Percentiles rank a stretch among this genome's conserved stretches.
Evolutionary conservation across 2,113 vertebrate species (phyloP).

Genomic region (Panthera uncia): DNA sequence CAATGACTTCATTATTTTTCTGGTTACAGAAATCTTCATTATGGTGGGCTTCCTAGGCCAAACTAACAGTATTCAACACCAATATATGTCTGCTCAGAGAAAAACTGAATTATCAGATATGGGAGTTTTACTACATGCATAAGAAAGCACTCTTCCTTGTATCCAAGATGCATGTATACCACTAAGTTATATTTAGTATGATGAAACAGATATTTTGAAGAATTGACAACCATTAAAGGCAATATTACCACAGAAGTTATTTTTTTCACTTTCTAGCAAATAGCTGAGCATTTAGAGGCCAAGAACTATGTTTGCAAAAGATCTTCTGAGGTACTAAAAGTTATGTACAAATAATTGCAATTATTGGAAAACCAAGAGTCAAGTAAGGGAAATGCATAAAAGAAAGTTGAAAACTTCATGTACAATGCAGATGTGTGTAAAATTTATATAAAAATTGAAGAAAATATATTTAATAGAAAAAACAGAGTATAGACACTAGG

Average conservation of each 20-base stretch:
- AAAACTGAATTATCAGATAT: neutral
- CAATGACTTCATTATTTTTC: neutral
- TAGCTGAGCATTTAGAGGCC: neutral
- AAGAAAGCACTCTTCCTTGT: neutral
- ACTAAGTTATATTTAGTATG: neutral
- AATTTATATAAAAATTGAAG: neutral
- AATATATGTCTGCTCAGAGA: neutral
- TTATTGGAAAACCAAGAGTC: neutral
- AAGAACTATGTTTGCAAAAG: neutral
- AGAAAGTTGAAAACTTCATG: neutral
- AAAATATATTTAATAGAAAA: neutral
- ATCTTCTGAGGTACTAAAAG: neutral
- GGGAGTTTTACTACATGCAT: neutral
- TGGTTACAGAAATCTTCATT: neutral
- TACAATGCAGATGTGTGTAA: neutral
- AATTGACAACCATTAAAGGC: neutral
- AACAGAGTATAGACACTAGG: neutral
- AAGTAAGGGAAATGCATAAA: neutral
- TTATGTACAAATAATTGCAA: neutral
- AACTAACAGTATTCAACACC: neutral
- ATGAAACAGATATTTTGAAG: neutral
- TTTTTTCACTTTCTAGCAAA: neutral
- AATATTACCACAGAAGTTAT: neutral
- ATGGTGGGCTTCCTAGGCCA: neutral
- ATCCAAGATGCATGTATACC: neutral